These are phyloP conservation scores for Saturnia japonica DNA, from an alignment of 2,888 invertebrate species.

Conservation along the genomic window DNA sequence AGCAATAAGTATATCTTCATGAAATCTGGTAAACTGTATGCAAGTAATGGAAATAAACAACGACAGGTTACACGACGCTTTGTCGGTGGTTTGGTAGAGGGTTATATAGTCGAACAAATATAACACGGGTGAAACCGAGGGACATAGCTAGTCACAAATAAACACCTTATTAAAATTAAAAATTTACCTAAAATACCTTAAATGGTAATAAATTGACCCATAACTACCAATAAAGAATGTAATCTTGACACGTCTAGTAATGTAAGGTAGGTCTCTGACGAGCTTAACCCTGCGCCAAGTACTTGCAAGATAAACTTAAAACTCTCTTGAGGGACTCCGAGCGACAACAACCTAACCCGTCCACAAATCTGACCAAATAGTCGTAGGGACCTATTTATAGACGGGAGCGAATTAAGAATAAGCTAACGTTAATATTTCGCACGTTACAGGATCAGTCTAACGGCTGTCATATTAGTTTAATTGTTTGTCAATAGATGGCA, in stretches of 20 bases:
- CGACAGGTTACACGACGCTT: no score
- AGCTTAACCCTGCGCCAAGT: conserved; percentile 15
- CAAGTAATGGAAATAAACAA: no score
- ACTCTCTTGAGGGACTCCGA: conserved; percentile 43
- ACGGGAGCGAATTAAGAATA: conserved; percentile 26
- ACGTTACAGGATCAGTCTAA: no score
- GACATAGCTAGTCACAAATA: no score
- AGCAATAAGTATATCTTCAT: no score
- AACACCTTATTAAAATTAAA: background rate
- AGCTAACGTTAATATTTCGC: no score
- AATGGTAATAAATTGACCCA: background rate
- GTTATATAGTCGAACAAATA: no score
- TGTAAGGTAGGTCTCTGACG: conserved; percentile 1
- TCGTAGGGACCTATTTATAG: conserved; percentile 32
- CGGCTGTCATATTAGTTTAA: no score
- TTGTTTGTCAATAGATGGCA: no score
- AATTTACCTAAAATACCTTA: background rate
- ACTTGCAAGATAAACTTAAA: conserved; percentile 62
- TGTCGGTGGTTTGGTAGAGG: no score
- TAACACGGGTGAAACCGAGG: no score
- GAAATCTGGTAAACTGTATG: no score
- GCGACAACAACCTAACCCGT: conserved; percentile 53
- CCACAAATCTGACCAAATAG: conserved; percentile 66
- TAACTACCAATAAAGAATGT: conserved; percentile 10
- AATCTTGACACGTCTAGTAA: conserved; percentile 19